A percentile compares a stretch with the other conserved stretches of the same genome.
Conservation (phyloP, 1,140 invertebrate species). For the Pissodes strobi region DNA sequence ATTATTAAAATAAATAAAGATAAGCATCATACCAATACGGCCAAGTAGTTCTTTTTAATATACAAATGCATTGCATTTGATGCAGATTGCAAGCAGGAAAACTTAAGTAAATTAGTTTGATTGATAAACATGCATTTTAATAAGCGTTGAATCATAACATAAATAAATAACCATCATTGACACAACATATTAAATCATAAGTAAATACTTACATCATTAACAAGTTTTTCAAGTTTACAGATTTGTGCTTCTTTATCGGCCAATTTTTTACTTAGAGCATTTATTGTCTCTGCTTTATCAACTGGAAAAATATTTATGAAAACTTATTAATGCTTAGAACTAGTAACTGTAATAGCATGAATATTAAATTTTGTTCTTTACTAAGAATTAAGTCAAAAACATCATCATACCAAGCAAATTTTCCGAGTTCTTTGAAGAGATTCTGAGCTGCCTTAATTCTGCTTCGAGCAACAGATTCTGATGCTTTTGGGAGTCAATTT, state of each 20-base stretch:
- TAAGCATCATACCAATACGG: too few species aligned
- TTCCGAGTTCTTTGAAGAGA: conserved; percentile 44
- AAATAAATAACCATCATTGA: background rate
- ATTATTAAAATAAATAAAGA: too few species aligned
- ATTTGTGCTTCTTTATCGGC: conserved; percentile 35
- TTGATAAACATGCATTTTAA: too few species aligned
- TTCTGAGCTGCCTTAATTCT: conserved; percentile 43
- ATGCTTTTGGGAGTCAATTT: conserved; percentile 44
- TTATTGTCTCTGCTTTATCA: conserved; percentile 42
- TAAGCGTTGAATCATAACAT: background rate
- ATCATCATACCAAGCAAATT: conserved; percentile 42
- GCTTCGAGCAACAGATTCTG: conserved; percentile 43
- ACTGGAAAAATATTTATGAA: conserved; percentile 33
- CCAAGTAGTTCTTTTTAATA: too few species aligned
- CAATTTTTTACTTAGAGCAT: conserved; percentile 31
- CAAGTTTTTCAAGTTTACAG: conserved; percentile 28
- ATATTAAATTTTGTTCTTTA: too few species aligned
- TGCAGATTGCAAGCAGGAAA: too few species aligned
- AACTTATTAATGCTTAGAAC: background rate
- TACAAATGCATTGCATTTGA: too few species aligned
- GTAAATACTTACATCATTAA: conserved; percentile 37
- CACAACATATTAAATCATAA: background rate
- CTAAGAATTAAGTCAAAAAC: too few species aligned
- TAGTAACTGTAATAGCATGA: background rate
- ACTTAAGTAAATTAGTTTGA: too few species aligned